phyloP scores from a whole-genome alignment of 2,113 vertebrate species.

The Prochilodus magdalenae region DNA sequence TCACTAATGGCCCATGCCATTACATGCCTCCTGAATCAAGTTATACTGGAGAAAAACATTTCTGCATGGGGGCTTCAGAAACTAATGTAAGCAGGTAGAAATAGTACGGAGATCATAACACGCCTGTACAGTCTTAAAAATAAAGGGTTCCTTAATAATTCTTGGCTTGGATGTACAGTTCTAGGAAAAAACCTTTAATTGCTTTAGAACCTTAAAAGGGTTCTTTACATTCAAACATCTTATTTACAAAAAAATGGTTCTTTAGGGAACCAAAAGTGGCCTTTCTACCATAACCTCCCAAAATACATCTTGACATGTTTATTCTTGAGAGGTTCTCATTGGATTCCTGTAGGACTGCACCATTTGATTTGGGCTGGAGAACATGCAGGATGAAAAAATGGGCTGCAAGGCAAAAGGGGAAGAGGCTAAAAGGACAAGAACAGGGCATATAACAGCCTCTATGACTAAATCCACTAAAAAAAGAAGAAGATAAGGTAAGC shows the following conservation, averaged over 20 bases:
- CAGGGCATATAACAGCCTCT: conserved; percentile 37
- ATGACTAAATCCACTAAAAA: conserved; percentile 43
- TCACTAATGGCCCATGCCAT: conserved; percentile 16
- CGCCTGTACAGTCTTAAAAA: neutral
- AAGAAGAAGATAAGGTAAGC: conserved; percentile 5
- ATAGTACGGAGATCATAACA: neutral
- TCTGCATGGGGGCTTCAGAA: neutral
- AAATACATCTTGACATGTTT: neutral
- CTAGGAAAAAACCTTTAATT: neutral
- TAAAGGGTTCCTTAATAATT: neutral
- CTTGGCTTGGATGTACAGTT: neutral
- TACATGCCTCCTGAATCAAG: conserved; percentile 29
- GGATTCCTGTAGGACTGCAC: conserved; percentile 15
- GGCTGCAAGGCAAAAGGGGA: conserved; percentile 66
- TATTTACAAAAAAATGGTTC: neutral
- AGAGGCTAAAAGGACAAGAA: conserved; percentile 37
- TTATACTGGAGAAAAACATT: conserved; percentile 4
- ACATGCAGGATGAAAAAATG: conserved; percentile 57
- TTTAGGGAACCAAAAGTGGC: conserved; percentile 35
- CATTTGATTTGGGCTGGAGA: conserved; percentile 36
- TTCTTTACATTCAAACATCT: neutral
- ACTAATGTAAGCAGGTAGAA: neutral
- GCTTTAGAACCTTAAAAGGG: neutral
- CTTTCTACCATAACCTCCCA: neutral
- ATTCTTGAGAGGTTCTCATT: conserved; percentile 3